Evolutionary conservation across 2,888 invertebrate species (phyloP).

Genomic region (Graphium colonna): DNA sequence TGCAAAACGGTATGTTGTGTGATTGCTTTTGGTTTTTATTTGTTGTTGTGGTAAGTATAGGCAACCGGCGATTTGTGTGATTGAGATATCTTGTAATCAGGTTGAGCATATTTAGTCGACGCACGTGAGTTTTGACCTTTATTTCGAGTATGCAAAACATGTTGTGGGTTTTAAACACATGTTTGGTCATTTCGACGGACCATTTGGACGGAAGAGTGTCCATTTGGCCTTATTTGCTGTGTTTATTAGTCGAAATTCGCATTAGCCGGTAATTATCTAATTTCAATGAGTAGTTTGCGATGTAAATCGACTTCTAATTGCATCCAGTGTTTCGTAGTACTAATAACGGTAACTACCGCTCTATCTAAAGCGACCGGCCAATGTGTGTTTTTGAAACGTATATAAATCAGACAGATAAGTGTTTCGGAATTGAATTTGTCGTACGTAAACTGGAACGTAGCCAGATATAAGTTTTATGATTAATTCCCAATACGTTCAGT

Average conservation of each 20-base stretch:
- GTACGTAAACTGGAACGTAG: constrained; percentile 9
- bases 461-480: neutral
- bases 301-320: neutral
- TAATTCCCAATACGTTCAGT: neutral
- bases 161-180: constrained; percentile 2
- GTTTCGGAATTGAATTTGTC: constrained; percentile 5
- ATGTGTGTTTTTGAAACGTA: neutral
- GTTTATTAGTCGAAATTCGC: neutral
- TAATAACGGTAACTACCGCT: neutral
- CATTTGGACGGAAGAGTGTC: neutral
- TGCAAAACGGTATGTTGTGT: constrained; percentile 69
- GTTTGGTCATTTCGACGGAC: neutral
- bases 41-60: constrained; percentile 8
- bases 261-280: constrained; percentile 2
- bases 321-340: neutral
- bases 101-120: neutral
- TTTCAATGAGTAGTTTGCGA: neutral
- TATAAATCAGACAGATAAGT: constrained; percentile 10
- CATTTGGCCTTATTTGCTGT: constrained; percentile 1
- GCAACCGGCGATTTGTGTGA: constrained; percentile 10
- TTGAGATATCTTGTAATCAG: constrained; percentile 15
- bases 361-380: constrained; percentile 2
- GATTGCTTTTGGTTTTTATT: constrained; percentile 22
- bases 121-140: constrained; percentile 5
- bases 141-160: constrained; percentile 3